Conservation (phyloP, 1,140 invertebrate species). For the Brachionus rotundiformis region DNA sequence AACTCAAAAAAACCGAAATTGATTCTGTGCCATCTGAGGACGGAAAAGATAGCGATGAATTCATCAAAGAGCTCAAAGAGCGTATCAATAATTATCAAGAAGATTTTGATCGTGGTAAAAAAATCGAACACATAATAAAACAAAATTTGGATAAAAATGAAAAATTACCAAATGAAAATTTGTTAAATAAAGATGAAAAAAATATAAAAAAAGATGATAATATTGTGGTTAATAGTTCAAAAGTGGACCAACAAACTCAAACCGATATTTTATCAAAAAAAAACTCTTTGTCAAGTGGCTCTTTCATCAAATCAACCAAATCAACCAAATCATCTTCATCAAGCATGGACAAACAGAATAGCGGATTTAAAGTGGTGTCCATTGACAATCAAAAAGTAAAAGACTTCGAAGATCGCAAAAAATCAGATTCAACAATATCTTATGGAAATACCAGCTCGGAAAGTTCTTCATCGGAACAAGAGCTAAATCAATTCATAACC, state of each 20-base stretch:
- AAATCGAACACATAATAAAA: not conserved
- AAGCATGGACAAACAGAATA: not conserved
- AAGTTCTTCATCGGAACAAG: not conserved
- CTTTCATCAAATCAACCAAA: not conserved
- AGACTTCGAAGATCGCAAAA: not conserved
- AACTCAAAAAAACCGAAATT: not conserved
- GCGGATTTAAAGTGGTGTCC: not conserved
- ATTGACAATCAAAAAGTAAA: not conserved
- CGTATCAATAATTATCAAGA: not conserved
- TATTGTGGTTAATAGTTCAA: no score
- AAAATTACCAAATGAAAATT: not conserved
- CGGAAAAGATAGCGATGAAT: not conserved
- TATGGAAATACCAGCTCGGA: not conserved
- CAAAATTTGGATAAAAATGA: not conserved
- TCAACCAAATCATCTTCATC: no score
- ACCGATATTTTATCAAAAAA: not conserved
- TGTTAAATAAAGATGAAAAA: not conserved
- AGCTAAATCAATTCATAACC: not conserved
- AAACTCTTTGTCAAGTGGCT: not conserved
- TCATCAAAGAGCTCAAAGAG: not conserved
- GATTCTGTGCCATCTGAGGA: not conserved
- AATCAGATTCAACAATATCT: not conserved
- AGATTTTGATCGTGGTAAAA: not conserved
- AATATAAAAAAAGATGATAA: not conserved
- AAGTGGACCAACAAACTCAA: no score